Conservation (phyloP, 2,113 vertebrate species). For the Athene cunicularia region DNA sequence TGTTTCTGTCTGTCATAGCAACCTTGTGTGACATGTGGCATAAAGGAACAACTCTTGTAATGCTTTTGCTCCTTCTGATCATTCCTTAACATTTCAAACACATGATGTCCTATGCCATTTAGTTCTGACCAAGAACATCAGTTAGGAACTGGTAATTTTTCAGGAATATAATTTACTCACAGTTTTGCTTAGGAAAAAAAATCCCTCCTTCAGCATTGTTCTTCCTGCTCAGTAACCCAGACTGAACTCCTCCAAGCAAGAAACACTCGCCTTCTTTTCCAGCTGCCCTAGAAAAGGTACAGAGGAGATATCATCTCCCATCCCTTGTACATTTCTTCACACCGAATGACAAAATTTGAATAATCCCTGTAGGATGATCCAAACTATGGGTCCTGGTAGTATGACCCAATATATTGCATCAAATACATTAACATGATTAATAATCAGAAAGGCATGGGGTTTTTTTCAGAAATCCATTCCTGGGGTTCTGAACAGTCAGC, state of each 20-base stretch:
- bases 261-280: neutral
- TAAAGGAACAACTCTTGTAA: neutral
- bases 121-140: neutral
- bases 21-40: neutral
- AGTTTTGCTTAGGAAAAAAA: neutral
- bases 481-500: neutral
- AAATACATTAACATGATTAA: neutral
- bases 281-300: neutral
- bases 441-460: neutral
- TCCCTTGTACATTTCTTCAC: neutral
- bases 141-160: neutral
- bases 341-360: neutral
- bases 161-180: neutral
- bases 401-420: neutral
- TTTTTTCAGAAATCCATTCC: neutral
- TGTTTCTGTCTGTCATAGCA: neutral
- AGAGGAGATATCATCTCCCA: neutral
- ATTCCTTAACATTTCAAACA: neutral
- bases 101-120: neutral
- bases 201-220: neutral
- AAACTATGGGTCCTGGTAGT: neutral
- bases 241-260: neutral
- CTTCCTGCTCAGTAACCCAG: neutral
- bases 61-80: neutral
- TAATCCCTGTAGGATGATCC: neutral